A percentile compares a stretch with the other conserved stretches of the same genome.
phyloP scores from a whole-genome alignment of 2,888 invertebrate species.

The Eupithecia abbreviata region DNA sequence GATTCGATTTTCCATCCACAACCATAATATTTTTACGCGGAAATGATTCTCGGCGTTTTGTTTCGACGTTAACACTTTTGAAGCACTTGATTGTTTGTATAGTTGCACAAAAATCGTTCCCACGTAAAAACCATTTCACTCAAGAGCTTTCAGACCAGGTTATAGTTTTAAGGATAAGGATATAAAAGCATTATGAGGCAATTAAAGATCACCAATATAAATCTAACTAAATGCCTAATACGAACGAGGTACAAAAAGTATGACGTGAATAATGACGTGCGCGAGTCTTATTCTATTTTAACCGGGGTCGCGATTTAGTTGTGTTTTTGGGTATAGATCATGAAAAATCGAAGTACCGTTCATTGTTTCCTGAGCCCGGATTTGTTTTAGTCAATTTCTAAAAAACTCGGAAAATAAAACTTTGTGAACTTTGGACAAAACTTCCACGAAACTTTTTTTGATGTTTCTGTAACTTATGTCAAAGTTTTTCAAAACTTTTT shows the following conservation, averaged over 20 bases:
- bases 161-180: conserved; percentile 52
- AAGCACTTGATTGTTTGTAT: conserved; percentile 69
- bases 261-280: conserved; percentile 2
- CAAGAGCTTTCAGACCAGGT: conserved; percentile 83
- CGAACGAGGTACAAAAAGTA: conserved; percentile 19
- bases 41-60: conserved; percentile 84
- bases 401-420: conserved; percentile 45
- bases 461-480: conserved; percentile 53
- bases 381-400: conserved; percentile 42
- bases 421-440: conserved; percentile 55
- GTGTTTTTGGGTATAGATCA: conserved; percentile 19
- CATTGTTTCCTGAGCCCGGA: conserved; percentile 44
- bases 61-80: conserved; percentile 77
- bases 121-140: conserved; percentile 85
- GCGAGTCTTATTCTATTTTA: background rate
- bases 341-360: conserved; percentile 49
- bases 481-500: conserved; percentile 40
- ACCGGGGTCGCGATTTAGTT: conserved; percentile 2
- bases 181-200: conserved; percentile 28
- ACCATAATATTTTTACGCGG: conserved; percentile 84
- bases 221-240: conserved; percentile 13
- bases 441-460: conserved; percentile 55
- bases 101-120: conserved; percentile 84
- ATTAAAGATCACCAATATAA: conserved; percentile 20
- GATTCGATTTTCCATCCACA: conserved; percentile 83